Conservation (phyloP, 2,797 vertebrate species). For the Hippocampus kuda region DNA sequence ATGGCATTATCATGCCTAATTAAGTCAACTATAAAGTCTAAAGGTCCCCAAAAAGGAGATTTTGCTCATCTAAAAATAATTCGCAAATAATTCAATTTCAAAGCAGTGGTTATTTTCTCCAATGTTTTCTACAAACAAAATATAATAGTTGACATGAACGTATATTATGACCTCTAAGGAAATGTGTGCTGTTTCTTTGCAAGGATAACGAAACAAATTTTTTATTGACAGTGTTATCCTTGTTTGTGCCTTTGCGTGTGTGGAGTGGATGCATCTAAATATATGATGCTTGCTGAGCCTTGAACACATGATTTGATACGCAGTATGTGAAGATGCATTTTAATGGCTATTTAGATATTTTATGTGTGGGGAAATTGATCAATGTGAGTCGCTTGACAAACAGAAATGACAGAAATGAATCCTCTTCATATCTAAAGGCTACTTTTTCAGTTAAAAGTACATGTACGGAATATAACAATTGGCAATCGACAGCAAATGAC, state of each 20-base stretch:
- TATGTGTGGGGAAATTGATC: neutral
- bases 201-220: neutral
- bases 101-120: neutral
- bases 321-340: neutral
- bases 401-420: neutral
- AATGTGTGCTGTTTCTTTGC: neutral
- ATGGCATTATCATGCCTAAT: neutral
- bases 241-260: neutral
- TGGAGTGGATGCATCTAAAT: neutral
- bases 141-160: neutral
- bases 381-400: neutral
- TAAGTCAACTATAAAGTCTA: neutral
- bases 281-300: neutral
- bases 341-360: neutral
- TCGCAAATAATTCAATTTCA: neutral
- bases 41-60: neutral
- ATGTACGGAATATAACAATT: no score
- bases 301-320: neutral
- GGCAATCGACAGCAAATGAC: neutral
- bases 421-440: neutral
- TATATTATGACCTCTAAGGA: neutral
- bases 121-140: neutral
- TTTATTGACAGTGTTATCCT: neutral
- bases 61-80: neutral
- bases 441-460: neutral